Percentiles rank a stretch among this genome's conserved stretches.
Evolutionary conservation across 2,888 invertebrate species (phyloP).

Genomic region (Myathropa florea): DNA sequence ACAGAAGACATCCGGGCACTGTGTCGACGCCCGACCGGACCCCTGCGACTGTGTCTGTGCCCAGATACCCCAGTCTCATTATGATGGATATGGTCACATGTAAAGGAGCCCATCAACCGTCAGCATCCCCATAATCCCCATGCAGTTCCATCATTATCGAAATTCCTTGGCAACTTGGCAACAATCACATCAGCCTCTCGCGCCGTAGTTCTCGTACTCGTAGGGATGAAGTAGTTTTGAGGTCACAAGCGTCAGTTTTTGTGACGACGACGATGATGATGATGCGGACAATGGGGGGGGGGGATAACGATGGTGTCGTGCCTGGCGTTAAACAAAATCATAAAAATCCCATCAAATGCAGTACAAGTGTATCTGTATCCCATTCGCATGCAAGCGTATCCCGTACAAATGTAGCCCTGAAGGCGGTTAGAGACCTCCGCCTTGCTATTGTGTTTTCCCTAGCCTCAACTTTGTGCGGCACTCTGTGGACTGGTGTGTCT

Average conservation of each 20-base stretch:
- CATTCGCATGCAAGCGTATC: not conserved
- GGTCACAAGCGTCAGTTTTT: conserved; percentile 34
- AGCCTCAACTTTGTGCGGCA: not conserved
- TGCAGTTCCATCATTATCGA: conserved; percentile 54
- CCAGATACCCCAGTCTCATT: conserved; percentile 33
- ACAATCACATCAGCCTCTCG: not conserved
- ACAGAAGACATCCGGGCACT: conserved; percentile 11
- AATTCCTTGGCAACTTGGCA: conserved; percentile 57
- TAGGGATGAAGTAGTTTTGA: conserved; percentile 30
- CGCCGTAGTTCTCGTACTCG: not conserved
- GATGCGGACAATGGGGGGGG: not conserved
- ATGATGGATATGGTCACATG: conserved; percentile 59
- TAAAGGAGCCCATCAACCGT: not conserved
- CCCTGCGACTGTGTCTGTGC: no score
- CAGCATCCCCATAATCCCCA: conserved; percentile 26
- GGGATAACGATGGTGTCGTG: not conserved
- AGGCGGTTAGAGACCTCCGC: conserved; percentile 34
- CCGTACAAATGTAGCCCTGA: conserved; percentile 14
- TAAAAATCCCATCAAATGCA: conserved; percentile 20
- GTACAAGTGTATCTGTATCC: not conserved
- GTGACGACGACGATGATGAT: not conserved
- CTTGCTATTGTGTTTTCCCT: conserved; percentile 19
- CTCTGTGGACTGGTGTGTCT: conserved; percentile 38
- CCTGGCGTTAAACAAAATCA: not conserved
- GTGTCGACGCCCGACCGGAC: conserved; percentile 47